Evolutionary conservation across 2,113 vertebrate genomes (phyloP), one percentile per base, ranked within the genome.

Genomic region (Climacteris rufus): DNA sequence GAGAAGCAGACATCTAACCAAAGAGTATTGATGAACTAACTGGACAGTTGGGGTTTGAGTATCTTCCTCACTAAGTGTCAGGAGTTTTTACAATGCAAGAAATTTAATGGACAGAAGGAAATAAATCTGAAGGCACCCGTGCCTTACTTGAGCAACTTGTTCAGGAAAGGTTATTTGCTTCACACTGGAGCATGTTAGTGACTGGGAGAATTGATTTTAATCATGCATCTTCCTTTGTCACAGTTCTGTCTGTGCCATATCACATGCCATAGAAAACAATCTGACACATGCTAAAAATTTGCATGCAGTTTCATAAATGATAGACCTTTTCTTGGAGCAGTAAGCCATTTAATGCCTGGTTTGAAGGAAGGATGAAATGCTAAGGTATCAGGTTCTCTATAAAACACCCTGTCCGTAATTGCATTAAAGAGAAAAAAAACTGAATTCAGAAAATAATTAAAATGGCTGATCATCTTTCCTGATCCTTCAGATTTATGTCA

Each of bases 11-110:
- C 74, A 45, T 11, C 61, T 69, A 63, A 49, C 61, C 82, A 83
- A 83, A 72, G 37, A 39, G 10, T 3, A 30, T 25, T 25, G 53
- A 50, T 3, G 12, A 72, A 53, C 39, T 22, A 74, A 50, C 45
- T 0, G 1, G 39, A 44, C 8, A 39, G 15, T 7, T 2, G 0
- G 42, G 45, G 12, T 39, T 59, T 1, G 2, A 70, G 42, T 11
- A 47, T 74, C 66, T 54, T 83, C 85, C 54, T 89, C 47, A 15
- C 8, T 10, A 52, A 64, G 44, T 18, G 21, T 35, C 39, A 61
- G 24, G 31, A 45, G n/a, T 6, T 83, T 66, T 66, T 52, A 61
- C 35, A 63, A 39, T 0, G 0, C 76, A 80, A 76, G 30, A 54
- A 54, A 59, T 74, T 18, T 35, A 63, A 9, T 20, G 28, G 63